A percentile compares a stretch with the other conserved stretches of the same genome.
phyloP scores from a whole-genome alignment of 2,113 vertebrate genomes.

The Chamaetylas fuelleborni region DNA sequence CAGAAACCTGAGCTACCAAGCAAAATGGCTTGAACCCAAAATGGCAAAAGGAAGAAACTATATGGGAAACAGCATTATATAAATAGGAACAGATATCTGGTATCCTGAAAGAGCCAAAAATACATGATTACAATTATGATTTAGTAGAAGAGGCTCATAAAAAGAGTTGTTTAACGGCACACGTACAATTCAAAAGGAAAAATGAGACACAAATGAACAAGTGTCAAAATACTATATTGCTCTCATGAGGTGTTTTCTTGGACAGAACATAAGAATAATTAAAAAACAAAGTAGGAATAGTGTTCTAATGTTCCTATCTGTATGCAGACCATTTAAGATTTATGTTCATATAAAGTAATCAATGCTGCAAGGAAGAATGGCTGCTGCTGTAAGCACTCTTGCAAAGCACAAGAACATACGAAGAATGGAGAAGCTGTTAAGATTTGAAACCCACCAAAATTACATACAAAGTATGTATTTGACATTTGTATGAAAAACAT shows the following conservation, averaged over 20 bases:
- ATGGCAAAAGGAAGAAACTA: neutral
- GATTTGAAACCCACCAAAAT: neutral
- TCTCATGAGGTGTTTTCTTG: neutral
- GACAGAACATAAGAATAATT: neutral
- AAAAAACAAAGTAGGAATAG: neutral
- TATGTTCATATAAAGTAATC: neutral
- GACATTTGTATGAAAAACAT: neutral
- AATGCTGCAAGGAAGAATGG: neutral
- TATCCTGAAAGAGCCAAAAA: neutral
- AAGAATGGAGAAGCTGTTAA: neutral
- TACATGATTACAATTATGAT: neutral
- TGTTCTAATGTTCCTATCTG: neutral
- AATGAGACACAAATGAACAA: neutral
- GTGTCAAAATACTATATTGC: neutral
- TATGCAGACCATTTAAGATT: neutral
- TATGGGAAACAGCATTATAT: neutral
- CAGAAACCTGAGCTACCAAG: neutral
- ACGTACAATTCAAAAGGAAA: neutral
- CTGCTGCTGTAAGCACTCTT: neutral
- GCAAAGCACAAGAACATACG: neutral
- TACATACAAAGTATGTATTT: neutral
- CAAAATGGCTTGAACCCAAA: neutral
- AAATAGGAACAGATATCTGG: neutral
- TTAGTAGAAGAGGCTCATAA: neutral
- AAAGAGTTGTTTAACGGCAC: neutral